Conservation (phyloP, 2,888 invertebrate species). For the Microplitis manilae region DNA sequence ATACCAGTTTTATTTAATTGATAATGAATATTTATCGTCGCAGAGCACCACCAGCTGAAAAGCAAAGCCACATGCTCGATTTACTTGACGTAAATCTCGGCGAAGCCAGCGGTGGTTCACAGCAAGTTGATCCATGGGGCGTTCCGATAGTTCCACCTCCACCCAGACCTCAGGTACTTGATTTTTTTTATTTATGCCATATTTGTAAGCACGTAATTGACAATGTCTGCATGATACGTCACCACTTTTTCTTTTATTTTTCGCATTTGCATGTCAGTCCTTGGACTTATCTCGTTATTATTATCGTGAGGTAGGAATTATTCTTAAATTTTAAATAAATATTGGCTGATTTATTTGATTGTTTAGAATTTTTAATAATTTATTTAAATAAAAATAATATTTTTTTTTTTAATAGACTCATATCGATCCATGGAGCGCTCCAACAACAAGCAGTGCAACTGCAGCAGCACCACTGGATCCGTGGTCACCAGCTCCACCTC, state of each 20-base stretch:
- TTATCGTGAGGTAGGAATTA: constrained; percentile 54
- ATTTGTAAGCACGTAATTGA: not conserved
- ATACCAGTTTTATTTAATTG: not conserved
- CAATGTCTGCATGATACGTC: constrained; percentile 50
- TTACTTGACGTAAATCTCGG: constrained; percentile 86
- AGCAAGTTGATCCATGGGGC: constrained; percentile 82
- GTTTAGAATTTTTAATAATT: constrained; percentile 14
- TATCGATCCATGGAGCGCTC: constrained; percentile 78
- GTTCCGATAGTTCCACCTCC: constrained; percentile 74
- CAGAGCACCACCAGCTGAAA: constrained; percentile 68
- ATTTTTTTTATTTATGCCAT: constrained; percentile 30
- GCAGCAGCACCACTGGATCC: constrained; percentile 74
- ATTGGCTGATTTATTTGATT: not conserved
- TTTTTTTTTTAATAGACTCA: constrained; percentile 44
- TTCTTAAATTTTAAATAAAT: constrained; percentile 7
- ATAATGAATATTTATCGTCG: constrained; percentile 6
- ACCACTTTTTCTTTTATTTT: constrained; percentile 19
- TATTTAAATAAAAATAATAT: constrained; percentile 15
- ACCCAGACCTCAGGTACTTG: constrained; percentile 75
- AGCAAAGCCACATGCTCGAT: constrained; percentile 85
- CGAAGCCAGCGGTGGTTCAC: constrained; percentile 74
- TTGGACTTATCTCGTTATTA: constrained; percentile 65
- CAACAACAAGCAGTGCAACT: constrained; percentile 69
- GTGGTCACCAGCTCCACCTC: constrained; percentile 75
- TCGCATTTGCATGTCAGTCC: constrained; percentile 56